Percentiles rank a stretch among this genome's conserved stretches.
Evolutionary conservation across 2,888 invertebrate species (phyloP).

Genomic region (Pterostichus madidus): DNA sequence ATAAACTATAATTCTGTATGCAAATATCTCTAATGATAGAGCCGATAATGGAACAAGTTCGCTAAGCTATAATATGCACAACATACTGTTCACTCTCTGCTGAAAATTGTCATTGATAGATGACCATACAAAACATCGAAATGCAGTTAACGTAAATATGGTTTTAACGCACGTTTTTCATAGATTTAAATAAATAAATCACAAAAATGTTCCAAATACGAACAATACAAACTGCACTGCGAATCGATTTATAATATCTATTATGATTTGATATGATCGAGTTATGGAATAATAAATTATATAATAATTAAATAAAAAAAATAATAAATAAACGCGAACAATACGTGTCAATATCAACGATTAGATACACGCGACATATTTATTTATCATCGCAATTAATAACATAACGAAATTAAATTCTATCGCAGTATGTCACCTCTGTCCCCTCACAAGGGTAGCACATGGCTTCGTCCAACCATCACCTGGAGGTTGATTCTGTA

Average conservation of each 20-base stretch:
- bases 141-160: constrained; percentile 48
- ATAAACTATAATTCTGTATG: constrained; percentile 13
- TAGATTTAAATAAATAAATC: constrained; percentile 54
- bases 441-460: not conserved
- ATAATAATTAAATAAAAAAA: constrained; percentile 36
- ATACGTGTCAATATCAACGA: constrained; percentile 31
- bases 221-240: constrained; percentile 8
- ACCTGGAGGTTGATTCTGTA: too few relatives aligned
- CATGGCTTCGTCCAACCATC: constrained; percentile 29
- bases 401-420: not conserved
- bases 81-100: constrained; percentile 26
- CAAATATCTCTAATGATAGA: constrained; percentile 38
- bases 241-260: constrained; percentile 18
- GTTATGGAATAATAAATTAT: constrained; percentile 34
- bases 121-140: constrained; percentile 44
- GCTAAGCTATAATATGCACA: constrained; percentile 19
- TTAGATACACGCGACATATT: constrained; percentile 23
- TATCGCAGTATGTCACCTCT: not conserved
- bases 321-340: constrained; percentile 15
- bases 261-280: constrained; percentile 33
- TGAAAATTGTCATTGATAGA: constrained; percentile 50
- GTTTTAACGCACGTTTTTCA: constrained; percentile 42
- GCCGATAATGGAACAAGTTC: constrained; percentile 26
- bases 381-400: constrained; percentile 6
- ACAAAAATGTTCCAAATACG: not conserved